Base-by-base conservation (phyloP, 2,888 invertebrate genomes). In the Sarcophaga subvicina region DNA sequence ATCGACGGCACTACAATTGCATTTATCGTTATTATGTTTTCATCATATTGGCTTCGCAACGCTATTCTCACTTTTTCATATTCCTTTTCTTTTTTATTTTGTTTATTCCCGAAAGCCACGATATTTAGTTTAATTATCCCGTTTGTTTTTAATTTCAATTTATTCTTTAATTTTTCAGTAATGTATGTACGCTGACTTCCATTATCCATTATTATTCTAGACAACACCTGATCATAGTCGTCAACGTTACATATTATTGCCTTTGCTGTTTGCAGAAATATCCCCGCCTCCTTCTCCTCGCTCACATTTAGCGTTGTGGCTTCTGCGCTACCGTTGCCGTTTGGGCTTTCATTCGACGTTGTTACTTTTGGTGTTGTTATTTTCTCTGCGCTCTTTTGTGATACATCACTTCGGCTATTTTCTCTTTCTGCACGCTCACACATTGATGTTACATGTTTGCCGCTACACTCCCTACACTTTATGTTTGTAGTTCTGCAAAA, bases 1-100 rank as follows among this genome's bases (percentile, higher is more conserved):
- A 87, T 87, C 17, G 37, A 63, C 11, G 76, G 82, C 17, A 84
- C 84, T 14, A 83, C 83, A 8, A 77, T 77, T 45, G 86, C 83
- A 6, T 11, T 80, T 69, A 86, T 76, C 62, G 4, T 70, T 20
- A 80, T 72, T 12, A 47, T 67, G 37, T 73, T 75, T 27, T 73
- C 49, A 25, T 63, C 47, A 70, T 77, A 85, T 73, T 85, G 85
- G 64, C 73, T 77, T 71, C 47, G 72, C 3, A 87, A 22, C 0
- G 45, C 59, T 37, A 85, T 62, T 64, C 83, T 20, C 6, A 85
- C 82, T 20, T 67, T 59, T 64, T 27, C 27, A 27, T 27, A 27
- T 27, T 27, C 27, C 49, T 49, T 14, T 14, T 49, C 14, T 49
- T 12, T 49, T 49, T 3, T 49, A 49, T 49, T 49, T 49, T 49